These are phyloP conservation scores for Emydoidea blandingii DNA, from an alignment of 2,797 vertebrate genomes.

Conservation along the genomic window DNA sequence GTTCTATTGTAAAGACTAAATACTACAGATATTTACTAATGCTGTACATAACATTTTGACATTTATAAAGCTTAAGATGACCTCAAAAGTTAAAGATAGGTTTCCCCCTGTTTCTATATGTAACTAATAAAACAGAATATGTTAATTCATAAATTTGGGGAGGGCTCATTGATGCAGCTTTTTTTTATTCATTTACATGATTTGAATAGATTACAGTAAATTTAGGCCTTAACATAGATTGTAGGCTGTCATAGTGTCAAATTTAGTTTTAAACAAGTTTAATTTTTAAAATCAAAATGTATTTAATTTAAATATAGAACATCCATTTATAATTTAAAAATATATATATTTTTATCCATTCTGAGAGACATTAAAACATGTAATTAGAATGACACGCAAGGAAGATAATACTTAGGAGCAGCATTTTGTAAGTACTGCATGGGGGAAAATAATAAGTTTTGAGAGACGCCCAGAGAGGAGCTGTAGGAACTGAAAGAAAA, in stretches of 20 bases:
- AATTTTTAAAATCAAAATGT: not conserved
- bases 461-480: not conserved
- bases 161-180: not conserved
- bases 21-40: not conserved
- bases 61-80: not conserved
- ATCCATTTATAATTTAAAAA: no score
- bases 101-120: not conserved
- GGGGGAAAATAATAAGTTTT: not conserved
- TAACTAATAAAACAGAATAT: not conserved
- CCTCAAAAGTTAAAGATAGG: not conserved
- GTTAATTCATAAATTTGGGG: not conserved
- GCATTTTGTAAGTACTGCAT: not conserved
- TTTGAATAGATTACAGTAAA: not conserved
- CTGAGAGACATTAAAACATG: not conserved
- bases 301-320: not conserved
- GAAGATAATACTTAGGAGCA: not conserved
- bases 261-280: not conserved
- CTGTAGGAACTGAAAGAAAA: not conserved
- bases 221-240: not conserved
- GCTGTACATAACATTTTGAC: not conserved
- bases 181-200: not conserved
- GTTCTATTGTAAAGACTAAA: not conserved
- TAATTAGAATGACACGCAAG: rapidly evolving
- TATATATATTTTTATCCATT: rapidly evolving
- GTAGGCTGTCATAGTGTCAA: not conserved